Base-by-base conservation (phyloP, 2,797 vertebrate genomes). In the Trematomus bernacchii region DNA sequence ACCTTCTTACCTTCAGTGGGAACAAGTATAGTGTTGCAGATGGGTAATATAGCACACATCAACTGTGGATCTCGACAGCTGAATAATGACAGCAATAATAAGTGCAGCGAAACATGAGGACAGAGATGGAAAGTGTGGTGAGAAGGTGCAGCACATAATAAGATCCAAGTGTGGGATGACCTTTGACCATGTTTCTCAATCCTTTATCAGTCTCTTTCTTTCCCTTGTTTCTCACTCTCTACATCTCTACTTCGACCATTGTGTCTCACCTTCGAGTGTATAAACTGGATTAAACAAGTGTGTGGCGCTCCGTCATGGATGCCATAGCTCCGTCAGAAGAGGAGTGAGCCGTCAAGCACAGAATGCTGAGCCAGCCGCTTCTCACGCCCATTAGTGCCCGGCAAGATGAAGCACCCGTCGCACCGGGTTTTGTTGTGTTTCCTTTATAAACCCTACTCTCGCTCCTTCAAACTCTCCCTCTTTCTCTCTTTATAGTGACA, bases 211-310 rank as follows among this genome's bases (percentile, higher is more conserved):
- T 67, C 61, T 67, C 23, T 66, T 65, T 72, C 58, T 42, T 40
- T 51, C 52, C 18, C 15, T 9, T 48, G 57, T 62, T 62, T 43
- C 47, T 70, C 50, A 33, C 65, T 75, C 53, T 43, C 68, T 46
- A 48, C 68, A 60, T 74, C 62, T 88, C 58, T 40, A 11, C 67
- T 71, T 73, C 47, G 19, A 62, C 82, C 66, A 76, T 48, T 61
- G 66, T 89, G 78, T 86, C 33, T 37, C 86, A 84, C 73, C 77
- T 86, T 80, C 15, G 14, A 91, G 76, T 92, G 80, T 89, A 90
- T 91, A 94, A 93, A 94, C 88, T 83, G 87, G 88, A 96, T 96
- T 96, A 96, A 96, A 94, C 85, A 95, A 93, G 94, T 90, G 92
- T 63, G 8, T 59, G 79, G 92, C 80, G 80, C 93, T 93, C 92